These are phyloP conservation scores for Phrixothrix hirtus DNA, from an alignment of 2,888 invertebrate species.

Conservation along the genomic window DNA sequence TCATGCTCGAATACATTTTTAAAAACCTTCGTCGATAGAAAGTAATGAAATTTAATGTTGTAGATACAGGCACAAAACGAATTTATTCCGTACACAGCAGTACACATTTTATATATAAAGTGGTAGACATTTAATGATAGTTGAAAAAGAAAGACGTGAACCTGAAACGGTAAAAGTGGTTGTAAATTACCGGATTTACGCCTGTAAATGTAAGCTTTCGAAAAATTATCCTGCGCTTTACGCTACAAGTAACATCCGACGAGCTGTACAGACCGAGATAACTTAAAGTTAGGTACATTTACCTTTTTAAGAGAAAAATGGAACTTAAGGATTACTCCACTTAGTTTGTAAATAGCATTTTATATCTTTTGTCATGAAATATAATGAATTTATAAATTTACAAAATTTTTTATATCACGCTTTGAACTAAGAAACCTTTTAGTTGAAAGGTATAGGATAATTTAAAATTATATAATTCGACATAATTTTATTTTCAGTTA, in stretches of 20 bases:
- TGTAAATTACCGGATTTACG: constrained; percentile 45
- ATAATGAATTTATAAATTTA: too few relatives aligned
- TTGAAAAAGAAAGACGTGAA: constrained; percentile 24
- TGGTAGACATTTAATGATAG: not conserved
- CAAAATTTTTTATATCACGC: too few relatives aligned
- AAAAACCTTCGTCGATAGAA: too few relatives aligned
- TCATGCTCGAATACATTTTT: too few relatives aligned
- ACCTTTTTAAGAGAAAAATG: constrained; percentile 12
- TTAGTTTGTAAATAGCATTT: constrained; percentile 4
- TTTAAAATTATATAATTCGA: too few relatives aligned
- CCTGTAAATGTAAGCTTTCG: constrained; percentile 45
- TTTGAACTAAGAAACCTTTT: too few relatives aligned
- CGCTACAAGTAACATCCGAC: constrained; percentile 41
- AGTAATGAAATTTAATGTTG: too few relatives aligned
- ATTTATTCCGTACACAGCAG: too few relatives aligned
- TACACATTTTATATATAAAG: too few relatives aligned
- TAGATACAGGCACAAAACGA: too few relatives aligned
- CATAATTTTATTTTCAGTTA: not conserved
- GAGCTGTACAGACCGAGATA: constrained; percentile 39
- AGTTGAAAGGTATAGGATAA: too few relatives aligned
- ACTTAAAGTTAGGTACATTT: constrained; percentile 20
- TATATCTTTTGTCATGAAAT: too few relatives aligned
- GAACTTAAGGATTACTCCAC: not conserved
- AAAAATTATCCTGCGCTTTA: constrained; percentile 44
- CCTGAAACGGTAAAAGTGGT: constrained; percentile 29